Conservation (phyloP, 64 coral and sea anemone species). For the Pocillopora damicornis region DNA sequence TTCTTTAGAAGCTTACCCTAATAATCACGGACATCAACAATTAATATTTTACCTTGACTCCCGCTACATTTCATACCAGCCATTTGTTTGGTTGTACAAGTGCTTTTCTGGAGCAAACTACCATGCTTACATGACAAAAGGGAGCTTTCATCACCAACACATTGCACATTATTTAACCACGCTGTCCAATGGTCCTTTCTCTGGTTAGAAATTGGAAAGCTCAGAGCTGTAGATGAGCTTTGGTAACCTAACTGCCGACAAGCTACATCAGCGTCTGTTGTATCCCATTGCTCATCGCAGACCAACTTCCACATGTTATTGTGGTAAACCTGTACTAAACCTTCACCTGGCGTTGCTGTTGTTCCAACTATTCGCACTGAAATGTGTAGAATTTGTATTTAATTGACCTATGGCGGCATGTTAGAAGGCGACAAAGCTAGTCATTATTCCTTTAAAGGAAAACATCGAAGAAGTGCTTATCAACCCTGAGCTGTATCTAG, state of each 20-base stretch:
- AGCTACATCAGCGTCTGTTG: background rate
- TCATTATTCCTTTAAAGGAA: too few species aligned
- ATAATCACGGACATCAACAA: background rate
- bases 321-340: background rate
- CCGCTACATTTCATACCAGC: background rate
- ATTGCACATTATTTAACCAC: slow-evolving; percentile 5
- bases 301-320: slow-evolving; percentile 1
- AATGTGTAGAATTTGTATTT: background rate
- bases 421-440: too few species aligned
- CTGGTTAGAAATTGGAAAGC: too few species aligned
- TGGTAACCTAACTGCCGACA: slow-evolving; percentile 4
- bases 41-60: background rate
- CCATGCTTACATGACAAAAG: background rate
- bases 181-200: background rate
- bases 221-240: background rate
- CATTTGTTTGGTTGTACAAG: background rate
- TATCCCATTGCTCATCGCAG: slow-evolving; percentile 16
- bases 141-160: background rate
- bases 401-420: too few species aligned
- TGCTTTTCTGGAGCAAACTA: background rate
- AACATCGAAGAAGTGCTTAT: too few species aligned
- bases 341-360: background rate
- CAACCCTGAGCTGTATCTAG: too few species aligned
- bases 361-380: background rate
- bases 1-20: background rate